These are phyloP conservation scores for Leptarthrus brevirostris DNA, from an alignment of 2,888 invertebrate species.

Conservation along the genomic window DNA sequence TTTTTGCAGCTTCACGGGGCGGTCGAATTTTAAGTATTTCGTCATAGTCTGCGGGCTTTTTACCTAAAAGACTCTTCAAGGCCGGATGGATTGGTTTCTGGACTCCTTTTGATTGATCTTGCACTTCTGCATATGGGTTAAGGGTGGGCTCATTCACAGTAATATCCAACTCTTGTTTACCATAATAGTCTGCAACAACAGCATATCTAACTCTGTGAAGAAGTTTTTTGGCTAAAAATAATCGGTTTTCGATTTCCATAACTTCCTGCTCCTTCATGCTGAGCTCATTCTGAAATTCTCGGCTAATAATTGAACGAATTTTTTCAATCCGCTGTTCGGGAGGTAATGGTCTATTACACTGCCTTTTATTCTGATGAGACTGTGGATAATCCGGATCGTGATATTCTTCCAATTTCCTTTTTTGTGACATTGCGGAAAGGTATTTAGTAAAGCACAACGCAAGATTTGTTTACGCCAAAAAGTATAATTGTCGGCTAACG, in stretches of 20 bases:
- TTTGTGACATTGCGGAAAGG: slow-evolving; percentile 56
- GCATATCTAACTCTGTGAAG: slow-evolving; percentile 73
- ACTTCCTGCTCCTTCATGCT: slow-evolving; percentile 77
- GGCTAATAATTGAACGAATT: slow-evolving; percentile 74
- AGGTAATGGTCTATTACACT: slow-evolving; percentile 1
- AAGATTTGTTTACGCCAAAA: slow-evolving; percentile 25
- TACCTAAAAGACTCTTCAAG: slow-evolving; percentile 77
- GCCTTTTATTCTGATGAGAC: slow-evolving; percentile 50
- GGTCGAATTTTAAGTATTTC: slow-evolving; percentile 68
- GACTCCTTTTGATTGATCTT: slow-evolving; percentile 59
- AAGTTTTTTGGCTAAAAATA: slow-evolving; percentile 70
- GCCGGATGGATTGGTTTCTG: slow-evolving; percentile 80
- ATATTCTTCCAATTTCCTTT: slow-evolving; percentile 68
- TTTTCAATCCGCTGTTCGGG: slow-evolving; percentile 68
- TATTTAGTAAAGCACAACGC: neutral
- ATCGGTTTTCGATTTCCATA: slow-evolving; percentile 75
- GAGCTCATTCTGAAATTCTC: slow-evolving; percentile 80
- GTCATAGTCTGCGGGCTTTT: slow-evolving; percentile 68
- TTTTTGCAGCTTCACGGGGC: slow-evolving; percentile 69
- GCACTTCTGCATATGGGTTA: neutral
- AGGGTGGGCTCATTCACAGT: neutral
- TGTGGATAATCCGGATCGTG: slow-evolving; percentile 73
- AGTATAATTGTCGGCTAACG: neutral
- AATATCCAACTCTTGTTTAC: slow-evolving; percentile 67
- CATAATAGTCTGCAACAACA: slow-evolving; percentile 73